Percentiles rank a stretch among this genome's conserved stretches.
Conservation (phyloP, 2,797 vertebrate species). For the Helarctos malayanus region DNA sequence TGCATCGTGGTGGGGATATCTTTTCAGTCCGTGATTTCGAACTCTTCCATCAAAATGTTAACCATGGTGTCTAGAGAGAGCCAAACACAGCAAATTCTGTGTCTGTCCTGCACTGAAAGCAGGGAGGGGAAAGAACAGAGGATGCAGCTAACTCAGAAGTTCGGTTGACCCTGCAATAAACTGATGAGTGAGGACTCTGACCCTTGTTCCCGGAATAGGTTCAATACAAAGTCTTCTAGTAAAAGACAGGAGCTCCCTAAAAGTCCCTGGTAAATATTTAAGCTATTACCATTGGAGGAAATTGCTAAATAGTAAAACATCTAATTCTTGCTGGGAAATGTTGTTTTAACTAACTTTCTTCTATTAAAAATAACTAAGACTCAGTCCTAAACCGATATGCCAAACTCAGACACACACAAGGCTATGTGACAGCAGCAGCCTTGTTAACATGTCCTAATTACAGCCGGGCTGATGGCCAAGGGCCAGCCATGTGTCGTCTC, state of each 20-base stretch:
- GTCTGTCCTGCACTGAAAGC: slow-evolving; percentile 41
- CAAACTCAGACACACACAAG: background rate
- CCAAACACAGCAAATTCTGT: background rate
- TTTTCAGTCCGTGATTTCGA: background rate
- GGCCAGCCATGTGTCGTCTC: slow-evolving; percentile 46
- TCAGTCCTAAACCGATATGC: background rate
- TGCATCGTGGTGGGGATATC: background rate
- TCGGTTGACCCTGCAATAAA: background rate
- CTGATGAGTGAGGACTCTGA: slow-evolving; percentile 61
- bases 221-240: slow-evolving; percentile 46
- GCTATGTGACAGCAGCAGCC: background rate
- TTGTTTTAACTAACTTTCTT: slow-evolving; percentile 56
- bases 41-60: background rate
- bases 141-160: background rate
- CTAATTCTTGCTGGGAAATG: slow-evolving; percentile 65
- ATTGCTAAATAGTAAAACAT: slow-evolving; percentile 70
- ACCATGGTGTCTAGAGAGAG: background rate
- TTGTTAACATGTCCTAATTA: slow-evolving; percentile 51
- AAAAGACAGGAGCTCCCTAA: background rate
- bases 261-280: slow-evolving; percentile 83
- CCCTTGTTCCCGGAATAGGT: background rate
- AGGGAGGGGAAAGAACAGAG: background rate
- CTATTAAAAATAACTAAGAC: slow-evolving; percentile 59
- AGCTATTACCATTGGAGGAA: slow-evolving; percentile 46
- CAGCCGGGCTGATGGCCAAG: background rate